Evolutionary conservation across 1,140 invertebrate species (phyloP).

Genomic region (Bombyx mori): DNA sequence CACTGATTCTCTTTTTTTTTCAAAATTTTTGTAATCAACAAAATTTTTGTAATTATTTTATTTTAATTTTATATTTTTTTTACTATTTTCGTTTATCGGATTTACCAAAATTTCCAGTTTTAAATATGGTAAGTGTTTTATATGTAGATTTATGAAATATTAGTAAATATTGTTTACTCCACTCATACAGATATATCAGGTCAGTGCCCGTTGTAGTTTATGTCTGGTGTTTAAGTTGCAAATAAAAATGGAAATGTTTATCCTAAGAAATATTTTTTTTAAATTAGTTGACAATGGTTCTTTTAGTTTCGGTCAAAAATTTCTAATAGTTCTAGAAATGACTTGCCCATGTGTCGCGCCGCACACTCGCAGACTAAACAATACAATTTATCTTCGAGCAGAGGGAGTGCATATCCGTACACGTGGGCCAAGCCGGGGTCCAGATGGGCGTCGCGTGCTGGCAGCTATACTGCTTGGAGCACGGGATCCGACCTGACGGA

Average conservation of each 20-base stretch:
- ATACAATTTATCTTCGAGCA: constrained; percentile 30
- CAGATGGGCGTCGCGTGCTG: constrained; percentile 88
- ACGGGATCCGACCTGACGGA: constrained; percentile 84
- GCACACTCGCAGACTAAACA: not conserved
- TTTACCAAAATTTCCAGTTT: constrained; percentile 45
- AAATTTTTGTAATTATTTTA: constrained; percentile 54
- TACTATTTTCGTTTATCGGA: constrained; percentile 41
- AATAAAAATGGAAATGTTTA: too few relatives aligned
- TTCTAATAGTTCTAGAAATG: too few relatives aligned
- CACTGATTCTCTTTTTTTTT: constrained; percentile 49
- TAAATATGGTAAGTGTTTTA: constrained; percentile 49
- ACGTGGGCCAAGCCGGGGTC: constrained; percentile 89
- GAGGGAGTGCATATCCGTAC: constrained; percentile 84
- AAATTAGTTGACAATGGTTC: too few relatives aligned
- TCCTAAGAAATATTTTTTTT: too few relatives aligned
- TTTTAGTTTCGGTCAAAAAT: too few relatives aligned
- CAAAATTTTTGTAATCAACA: constrained; percentile 50
- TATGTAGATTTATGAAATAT: not conserved
- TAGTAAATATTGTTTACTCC: not conserved
- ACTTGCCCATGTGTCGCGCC: not conserved
- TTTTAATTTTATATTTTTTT: constrained; percentile 41
- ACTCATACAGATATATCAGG: not conserved
- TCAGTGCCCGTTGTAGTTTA: not conserved
- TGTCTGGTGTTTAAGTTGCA: too few relatives aligned
- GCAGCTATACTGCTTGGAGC: constrained; percentile 89